Base-by-base conservation (phyloP, 2,113 vertebrate species). In the Daboia siamensis region DNA sequence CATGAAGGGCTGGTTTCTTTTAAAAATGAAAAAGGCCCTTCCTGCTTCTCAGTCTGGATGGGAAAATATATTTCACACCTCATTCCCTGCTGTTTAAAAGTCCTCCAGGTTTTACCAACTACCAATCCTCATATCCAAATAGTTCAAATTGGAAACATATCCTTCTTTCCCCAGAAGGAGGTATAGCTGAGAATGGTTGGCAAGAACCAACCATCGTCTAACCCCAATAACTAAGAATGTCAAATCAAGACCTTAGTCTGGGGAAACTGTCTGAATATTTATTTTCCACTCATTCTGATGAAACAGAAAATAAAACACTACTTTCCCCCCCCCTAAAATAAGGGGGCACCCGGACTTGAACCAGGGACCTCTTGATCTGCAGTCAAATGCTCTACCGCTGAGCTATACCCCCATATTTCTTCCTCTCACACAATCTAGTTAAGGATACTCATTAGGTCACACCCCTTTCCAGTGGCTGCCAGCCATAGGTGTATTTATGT, bases 341-440 rank as follows among this genome's bases (percentile, higher is more conserved):
- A 92, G 92, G 92, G 92, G 92, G 92, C 92, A 92, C 92, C 92
- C 92, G 92, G 92, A 92, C 55, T 92, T 92, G 92, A 92, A 92
- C 92, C 92, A 85, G 92, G 92, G 92, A 92, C 92, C 92, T 92
- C 92, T 92, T 92, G 92, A 92, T 92, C 92, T 92, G 92, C 92
- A 92, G 92, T 92, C 92, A 92, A 92, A 92, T 92, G 92, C 92
- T 92, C 92, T 92, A 90, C 92, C 88, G 74, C 92, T 92, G 92
- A 92, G 88, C 92, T 92, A 92, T 92, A 92, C 92, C 92, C 88
- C 92, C 92, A 52, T 0, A 3, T 10, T 33, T 4, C 1, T 84
- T 1, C 39, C 89, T 48, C 20, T 48, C 46, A 86, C 26, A 20
- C 52, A 56, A 56, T 15, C 29, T 61, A 26, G 44, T 61, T 44